Conservation (phyloP, 2,888 invertebrate genomes). For the Acrocyrtus sp. region DNA sequence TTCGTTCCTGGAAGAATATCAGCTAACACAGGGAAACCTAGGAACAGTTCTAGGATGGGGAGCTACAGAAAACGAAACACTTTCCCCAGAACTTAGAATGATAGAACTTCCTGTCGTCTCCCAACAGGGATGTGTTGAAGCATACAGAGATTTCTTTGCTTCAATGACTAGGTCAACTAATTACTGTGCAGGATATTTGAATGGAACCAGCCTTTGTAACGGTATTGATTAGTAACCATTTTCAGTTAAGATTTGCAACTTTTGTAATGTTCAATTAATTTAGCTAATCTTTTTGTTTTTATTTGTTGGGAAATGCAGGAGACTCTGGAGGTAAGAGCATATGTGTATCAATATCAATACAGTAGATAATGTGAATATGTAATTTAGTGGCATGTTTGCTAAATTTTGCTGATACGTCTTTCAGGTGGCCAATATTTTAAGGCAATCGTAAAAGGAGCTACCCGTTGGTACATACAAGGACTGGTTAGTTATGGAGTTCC, state of each 20-base stretch:
- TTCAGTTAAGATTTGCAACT: not conserved
- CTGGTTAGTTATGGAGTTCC: conserved; percentile 66
- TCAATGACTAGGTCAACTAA: conserved; percentile 63
- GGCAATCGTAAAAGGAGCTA: conserved; percentile 64
- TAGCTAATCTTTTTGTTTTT: not conserved
- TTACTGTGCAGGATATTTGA: conserved; percentile 62
- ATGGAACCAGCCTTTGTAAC: conserved; percentile 57
- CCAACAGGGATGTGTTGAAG: conserved; percentile 56
- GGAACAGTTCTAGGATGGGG: conserved; percentile 70
- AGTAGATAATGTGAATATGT: too few relatives aligned
- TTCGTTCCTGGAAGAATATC: conserved; percentile 61
- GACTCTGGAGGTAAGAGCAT: too few relatives aligned
- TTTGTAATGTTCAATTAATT: not conserved
- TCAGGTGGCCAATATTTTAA: conserved; percentile 71
- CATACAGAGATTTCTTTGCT: conserved; percentile 61
- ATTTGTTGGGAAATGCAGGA: too few relatives aligned
- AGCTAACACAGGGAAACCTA: conserved; percentile 61
- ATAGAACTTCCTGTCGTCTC: conserved; percentile 61
- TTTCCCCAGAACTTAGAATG: conserved; percentile 56
- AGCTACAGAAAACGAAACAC: conserved; percentile 70
- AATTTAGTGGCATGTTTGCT: too few relatives aligned
- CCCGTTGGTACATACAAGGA: conserved; percentile 67
- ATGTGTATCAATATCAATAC: too few relatives aligned
- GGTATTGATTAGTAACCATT: conserved; percentile 21
- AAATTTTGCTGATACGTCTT: conserved; percentile 72